Percentiles rank a stretch among this genome's conserved stretches.
These are phyloP conservation scores for Metallyticus violacea DNA, from an alignment of 2,888 invertebrate genomes.

Conservation along the genomic window DNA sequence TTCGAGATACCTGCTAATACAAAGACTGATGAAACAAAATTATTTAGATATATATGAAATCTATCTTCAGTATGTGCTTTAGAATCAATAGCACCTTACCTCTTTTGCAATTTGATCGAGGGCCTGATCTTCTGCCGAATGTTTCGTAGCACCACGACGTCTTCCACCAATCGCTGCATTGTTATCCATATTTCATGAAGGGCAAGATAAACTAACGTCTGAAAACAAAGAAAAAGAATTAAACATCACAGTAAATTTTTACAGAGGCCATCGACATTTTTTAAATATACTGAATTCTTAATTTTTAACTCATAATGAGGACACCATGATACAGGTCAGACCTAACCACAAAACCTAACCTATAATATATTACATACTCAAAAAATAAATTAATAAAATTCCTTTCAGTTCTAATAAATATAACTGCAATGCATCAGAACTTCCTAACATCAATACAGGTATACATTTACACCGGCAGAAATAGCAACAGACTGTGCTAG, in stretches of 20 bases:
- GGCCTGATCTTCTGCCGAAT: slow-evolving; percentile 96
- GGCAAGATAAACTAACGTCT: neutral
- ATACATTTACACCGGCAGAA: neutral
- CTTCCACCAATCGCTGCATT: slow-evolving; percentile 60
- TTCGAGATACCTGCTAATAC: too few species aligned
- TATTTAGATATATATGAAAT: neutral
- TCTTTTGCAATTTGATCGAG: slow-evolving; percentile 96
- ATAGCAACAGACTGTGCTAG: neutral
- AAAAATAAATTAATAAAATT: neutral
- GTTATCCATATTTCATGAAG: slow-evolving; percentile 36
- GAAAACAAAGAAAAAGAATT: neutral
- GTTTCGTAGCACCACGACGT: slow-evolving; percentile 70
- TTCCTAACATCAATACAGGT: neutral
- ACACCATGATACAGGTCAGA: neutral
- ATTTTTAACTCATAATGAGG: neutral
- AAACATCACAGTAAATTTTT: too few species aligned
- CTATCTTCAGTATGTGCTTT: neutral
- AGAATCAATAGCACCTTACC: slow-evolving; percentile 56
- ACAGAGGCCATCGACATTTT: too few species aligned
- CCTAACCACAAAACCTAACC: neutral
- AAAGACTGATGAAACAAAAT: too few species aligned
- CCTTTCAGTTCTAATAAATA: neutral
- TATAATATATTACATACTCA: neutral
- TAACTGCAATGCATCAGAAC: neutral
- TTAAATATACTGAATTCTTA: too few species aligned